phyloP scores from a whole-genome alignment of 2,113 vertebrate species.

The Halichoerus grypus region DNA sequence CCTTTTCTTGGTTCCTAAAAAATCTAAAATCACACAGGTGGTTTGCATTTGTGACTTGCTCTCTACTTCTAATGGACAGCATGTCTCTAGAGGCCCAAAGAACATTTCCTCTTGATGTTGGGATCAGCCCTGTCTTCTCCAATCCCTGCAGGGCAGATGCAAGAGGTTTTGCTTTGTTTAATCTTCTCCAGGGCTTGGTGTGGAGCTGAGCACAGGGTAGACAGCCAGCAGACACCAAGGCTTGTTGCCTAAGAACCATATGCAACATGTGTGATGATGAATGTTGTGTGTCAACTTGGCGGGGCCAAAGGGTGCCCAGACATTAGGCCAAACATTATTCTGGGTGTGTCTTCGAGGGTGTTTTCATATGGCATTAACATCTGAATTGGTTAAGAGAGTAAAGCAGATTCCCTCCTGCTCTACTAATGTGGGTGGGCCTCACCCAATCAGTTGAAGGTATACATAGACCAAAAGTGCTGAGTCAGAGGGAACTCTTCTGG shows the following conservation, averaged over 20 bases:
- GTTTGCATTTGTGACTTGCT: not conserved
- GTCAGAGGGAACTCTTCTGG: not conserved
- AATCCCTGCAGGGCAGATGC: not conserved
- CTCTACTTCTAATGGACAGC: not conserved
- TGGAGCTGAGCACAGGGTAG: not conserved
- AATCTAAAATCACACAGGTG: not conserved
- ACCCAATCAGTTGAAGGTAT: not conserved
- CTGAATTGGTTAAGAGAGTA: not conserved
- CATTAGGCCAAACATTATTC: not conserved
- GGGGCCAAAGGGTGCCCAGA: not conserved
- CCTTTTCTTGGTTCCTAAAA: not conserved
- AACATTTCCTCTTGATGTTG: not conserved
- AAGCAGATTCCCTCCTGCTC: not conserved
- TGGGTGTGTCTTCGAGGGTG: not conserved
- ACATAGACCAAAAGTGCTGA: not conserved
- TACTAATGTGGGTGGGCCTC: not conserved
- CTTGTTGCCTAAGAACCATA: not conserved
- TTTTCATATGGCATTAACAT: not conserved
- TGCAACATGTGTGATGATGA: not conserved
- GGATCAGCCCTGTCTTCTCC: not conserved
- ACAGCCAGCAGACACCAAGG: not conserved
- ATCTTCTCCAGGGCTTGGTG: not conserved
- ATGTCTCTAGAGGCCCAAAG: not conserved
- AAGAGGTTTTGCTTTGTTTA: not conserved
- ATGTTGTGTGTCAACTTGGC: not conserved